Conservation (phyloP, 2,113 vertebrate genomes). For the Megatriorchis doriae region DNA sequence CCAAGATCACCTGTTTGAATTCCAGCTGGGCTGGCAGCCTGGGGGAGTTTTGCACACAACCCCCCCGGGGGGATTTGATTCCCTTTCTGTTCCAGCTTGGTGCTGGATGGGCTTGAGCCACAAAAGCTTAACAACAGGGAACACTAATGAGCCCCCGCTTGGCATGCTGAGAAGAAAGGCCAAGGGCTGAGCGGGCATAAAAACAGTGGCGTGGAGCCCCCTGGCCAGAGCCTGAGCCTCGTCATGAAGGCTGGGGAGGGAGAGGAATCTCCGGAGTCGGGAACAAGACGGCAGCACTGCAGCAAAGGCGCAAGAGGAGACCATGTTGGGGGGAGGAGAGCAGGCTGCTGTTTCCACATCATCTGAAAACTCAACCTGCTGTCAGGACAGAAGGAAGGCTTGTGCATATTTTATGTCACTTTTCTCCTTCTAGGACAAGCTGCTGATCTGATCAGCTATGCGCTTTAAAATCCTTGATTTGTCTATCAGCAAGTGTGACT, state of each 20-base stretch:
- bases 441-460: slow-evolving; percentile 42
- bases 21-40: background rate
- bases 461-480: background rate
- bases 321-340: slow-evolving; percentile 45
- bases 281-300: background rate
- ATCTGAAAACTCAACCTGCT: slow-evolving; percentile 58
- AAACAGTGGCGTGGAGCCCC: slow-evolving; percentile 3
- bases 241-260: background rate
- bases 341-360: slow-evolving; percentile 60
- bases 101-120: background rate
- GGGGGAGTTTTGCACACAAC: background rate
- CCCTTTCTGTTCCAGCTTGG: slow-evolving; percentile 32
- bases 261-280: background rate
- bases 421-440: slow-evolving; percentile 50
- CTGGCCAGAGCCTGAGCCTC: background rate
- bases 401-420: slow-evolving; percentile 55
- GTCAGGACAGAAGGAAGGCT: slow-evolving; percentile 61
- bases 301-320: background rate
- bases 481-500: background rate
- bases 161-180: slow-evolving; percentile 55
- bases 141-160: slow-evolving; percentile 45
- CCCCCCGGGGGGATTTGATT: background rate
- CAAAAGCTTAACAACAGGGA: slow-evolving; percentile 45
- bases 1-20: slow-evolving; percentile 26
- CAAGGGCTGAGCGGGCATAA: slow-evolving; percentile 17